Evolutionary conservation across 2,113 vertebrate genomes (phyloP).

Genomic region (Indri indri): DNA sequence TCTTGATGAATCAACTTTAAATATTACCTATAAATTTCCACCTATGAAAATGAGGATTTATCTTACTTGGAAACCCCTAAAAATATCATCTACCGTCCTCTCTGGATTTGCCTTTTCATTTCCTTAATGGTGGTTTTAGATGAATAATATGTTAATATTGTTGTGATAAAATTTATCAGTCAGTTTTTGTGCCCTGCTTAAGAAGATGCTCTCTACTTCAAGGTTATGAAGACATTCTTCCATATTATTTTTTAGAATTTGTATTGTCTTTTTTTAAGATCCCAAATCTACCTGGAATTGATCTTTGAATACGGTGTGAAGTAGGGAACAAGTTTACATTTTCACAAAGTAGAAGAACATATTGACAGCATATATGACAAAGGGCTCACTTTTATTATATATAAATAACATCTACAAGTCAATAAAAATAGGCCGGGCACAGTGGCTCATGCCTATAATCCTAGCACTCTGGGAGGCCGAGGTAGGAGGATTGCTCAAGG

Average conservation of each 20-base stretch:
- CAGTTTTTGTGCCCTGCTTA: not conserved
- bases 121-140: not conserved
- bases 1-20: not conserved
- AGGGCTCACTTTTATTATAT: not conserved
- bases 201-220: not conserved
- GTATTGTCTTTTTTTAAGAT: not conserved
- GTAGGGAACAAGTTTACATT: not conserved
- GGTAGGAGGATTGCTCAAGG: too few species aligned
- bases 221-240: not conserved
- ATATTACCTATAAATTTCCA: not conserved
- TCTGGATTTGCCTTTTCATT: not conserved
- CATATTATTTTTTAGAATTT: not conserved
- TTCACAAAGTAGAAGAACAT: not conserved
- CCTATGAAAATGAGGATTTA: not conserved
- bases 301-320: not conserved
- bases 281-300: not conserved
- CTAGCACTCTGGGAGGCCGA: too few species aligned
- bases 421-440: not conserved
- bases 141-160: not conserved
- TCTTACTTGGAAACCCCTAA: not conserved
- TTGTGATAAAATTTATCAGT: not conserved
- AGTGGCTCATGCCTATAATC: too few species aligned
- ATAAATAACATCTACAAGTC: not conserved
- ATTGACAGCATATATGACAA: not conserved
- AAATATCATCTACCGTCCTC: not conserved